phyloP scores from a whole-genome alignment of 2,113 vertebrate genomes.

The Lepus timidus region DNA sequence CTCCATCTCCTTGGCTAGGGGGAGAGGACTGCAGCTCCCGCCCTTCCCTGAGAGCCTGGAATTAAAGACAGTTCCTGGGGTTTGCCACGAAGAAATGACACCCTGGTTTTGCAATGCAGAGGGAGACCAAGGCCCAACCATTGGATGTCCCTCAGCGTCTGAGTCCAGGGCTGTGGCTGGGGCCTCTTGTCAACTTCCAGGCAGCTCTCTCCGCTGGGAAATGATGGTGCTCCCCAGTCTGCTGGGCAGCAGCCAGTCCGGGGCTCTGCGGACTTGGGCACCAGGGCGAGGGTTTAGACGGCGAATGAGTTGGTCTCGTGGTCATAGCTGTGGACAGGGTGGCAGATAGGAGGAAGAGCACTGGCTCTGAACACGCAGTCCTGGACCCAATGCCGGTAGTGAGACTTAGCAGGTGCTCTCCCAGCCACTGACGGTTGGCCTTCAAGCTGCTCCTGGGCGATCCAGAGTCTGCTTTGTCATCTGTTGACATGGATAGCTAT shows the following conservation, averaged over 20 bases:
- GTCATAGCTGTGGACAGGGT: background rate
- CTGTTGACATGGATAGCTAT: background rate
- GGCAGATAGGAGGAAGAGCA: background rate
- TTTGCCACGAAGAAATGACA: slow-evolving; percentile 71
- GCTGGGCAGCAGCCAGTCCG: slow-evolving; percentile 3
- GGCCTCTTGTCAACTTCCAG: background rate
- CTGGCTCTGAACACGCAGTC: background rate
- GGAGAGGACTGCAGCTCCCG: slow-evolving; percentile 8
- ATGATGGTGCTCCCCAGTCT: slow-evolving; percentile 37
- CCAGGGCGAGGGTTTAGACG: background rate
- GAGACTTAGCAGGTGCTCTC: background rate
- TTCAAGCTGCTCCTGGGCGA: background rate
- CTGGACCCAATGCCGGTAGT: fast-evolving
- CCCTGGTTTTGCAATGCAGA: slow-evolving; percentile 18
- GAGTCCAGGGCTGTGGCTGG: slow-evolving; percentile 19
- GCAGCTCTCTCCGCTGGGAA: slow-evolving; percentile 45
- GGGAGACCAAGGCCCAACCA: slow-evolving; percentile 23
- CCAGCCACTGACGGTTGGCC: background rate
- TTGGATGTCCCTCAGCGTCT: background rate
- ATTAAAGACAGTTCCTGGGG: slow-evolving; percentile 59
- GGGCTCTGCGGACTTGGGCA: background rate
- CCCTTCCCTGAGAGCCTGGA: slow-evolving; percentile 37
- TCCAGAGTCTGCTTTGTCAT: background rate
- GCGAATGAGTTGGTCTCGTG: background rate
- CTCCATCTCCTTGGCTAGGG: slow-evolving; percentile 55